These are phyloP conservation scores for Idaea biselata DNA, from an alignment of 2,888 invertebrate genomes.

Conservation along the genomic window DNA sequence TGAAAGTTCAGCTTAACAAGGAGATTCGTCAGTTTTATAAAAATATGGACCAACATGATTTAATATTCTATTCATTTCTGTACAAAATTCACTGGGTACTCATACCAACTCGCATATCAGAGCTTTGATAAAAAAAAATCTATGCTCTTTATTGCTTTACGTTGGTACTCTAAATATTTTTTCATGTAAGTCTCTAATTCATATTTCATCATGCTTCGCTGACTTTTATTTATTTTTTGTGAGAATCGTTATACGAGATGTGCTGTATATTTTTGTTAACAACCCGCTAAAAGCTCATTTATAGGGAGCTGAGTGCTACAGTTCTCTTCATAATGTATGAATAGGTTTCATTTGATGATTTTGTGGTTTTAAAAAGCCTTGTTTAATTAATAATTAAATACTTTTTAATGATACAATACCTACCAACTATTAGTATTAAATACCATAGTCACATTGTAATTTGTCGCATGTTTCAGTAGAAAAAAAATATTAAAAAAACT, in stretches of 20 bases:
- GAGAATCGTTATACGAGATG: background rate
- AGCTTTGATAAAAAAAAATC: slow-evolving; percentile 54
- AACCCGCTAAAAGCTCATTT: background rate
- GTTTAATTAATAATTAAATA: background rate
- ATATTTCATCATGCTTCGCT: slow-evolving; percentile 20
- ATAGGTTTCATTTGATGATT: background rate
- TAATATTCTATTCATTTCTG: slow-evolving; percentile 78
- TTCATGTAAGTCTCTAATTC: slow-evolving; percentile 27
- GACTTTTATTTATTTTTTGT: slow-evolving; percentile 8
- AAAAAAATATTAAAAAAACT: too few species aligned
- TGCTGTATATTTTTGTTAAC: slow-evolving; percentile 1
- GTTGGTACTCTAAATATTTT: slow-evolving; percentile 32
- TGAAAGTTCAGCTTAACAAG: slow-evolving; percentile 69
- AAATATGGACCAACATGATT: slow-evolving; percentile 74
- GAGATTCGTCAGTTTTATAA: slow-evolving; percentile 75
- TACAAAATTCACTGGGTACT: slow-evolving; percentile 68
- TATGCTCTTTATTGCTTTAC: slow-evolving; percentile 41
- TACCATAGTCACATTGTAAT: too few species aligned
- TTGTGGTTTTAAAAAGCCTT: background rate
- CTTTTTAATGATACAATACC: background rate
- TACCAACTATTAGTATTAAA: background rate
- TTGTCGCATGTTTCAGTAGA: too few species aligned
- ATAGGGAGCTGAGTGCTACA: slow-evolving; percentile 1
- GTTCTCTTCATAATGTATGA: background rate
- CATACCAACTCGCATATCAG: slow-evolving; percentile 32